Conservation (phyloP, 2,888 invertebrate species). For the Chirona hameri region DNA sequence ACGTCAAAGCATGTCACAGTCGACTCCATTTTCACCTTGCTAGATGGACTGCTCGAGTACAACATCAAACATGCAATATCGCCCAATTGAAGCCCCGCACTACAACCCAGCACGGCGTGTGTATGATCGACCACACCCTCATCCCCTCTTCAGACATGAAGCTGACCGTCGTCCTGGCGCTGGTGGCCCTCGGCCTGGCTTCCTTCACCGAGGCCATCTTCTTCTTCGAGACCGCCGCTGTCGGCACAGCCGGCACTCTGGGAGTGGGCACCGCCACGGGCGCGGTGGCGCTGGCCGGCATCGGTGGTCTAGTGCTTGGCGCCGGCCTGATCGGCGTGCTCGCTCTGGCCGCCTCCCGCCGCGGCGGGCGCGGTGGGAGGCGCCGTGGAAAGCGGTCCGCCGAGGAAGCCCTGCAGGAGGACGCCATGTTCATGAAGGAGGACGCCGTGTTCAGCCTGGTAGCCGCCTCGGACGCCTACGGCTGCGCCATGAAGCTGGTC, state of each 20-base stretch:
- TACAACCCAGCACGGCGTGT: too few relatives aligned
- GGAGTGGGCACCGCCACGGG: background rate
- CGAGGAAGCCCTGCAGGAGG: too few relatives aligned
- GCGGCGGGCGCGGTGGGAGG: background rate
- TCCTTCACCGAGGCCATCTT: conserved; percentile 2
- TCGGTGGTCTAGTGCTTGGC: background rate
- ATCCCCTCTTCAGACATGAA: background rate
- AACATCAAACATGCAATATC: too few relatives aligned
- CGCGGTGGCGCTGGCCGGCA: background rate
- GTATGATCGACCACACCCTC: background rate
- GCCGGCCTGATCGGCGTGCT: background rate
- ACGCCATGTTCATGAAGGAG: too few relatives aligned
- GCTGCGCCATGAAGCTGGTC: conserved; percentile 29
- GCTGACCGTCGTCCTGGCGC: background rate
- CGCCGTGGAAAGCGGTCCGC: background rate
- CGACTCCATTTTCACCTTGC: too few relatives aligned
- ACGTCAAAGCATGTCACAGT: too few relatives aligned
- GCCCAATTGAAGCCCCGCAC: too few relatives aligned
- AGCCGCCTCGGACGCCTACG: background rate
- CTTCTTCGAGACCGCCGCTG: background rate
- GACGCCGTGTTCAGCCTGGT: conserved; percentile 1
- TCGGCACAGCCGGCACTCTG: background rate
- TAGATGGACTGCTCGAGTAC: too few relatives aligned
- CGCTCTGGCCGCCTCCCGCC: background rate
- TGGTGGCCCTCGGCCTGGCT: background rate